phyloP scores from a whole-genome alignment of 2,888 invertebrate species.

The Trypoxylon attenuatum region DNA sequence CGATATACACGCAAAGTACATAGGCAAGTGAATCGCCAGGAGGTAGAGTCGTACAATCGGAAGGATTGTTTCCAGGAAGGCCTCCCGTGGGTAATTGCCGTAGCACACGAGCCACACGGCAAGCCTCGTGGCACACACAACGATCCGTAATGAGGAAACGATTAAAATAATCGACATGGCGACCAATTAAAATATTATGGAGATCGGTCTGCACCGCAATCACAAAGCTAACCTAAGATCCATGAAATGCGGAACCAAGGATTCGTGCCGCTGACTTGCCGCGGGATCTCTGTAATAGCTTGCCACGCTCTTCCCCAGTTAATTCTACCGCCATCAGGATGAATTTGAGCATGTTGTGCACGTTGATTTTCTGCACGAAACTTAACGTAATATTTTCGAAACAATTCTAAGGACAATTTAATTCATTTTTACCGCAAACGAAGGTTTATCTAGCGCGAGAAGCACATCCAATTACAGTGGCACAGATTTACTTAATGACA shows the following conservation, averaged over 20 bases:
- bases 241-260: constrained; percentile 19
- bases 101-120: constrained; percentile 10
- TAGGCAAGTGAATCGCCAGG: background rate
- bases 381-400: no score
- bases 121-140: constrained; percentile 12
- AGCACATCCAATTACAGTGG: no score
- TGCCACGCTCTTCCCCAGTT: no score
- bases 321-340: no score
- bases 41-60: constrained; percentile 45
- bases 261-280: background rate
- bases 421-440: no score
- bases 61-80: constrained; percentile 56
- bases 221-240: background rate
- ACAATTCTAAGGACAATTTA: no score
- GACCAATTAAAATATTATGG: constrained; percentile 28
- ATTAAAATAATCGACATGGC: constrained; percentile 42
- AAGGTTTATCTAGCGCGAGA: no score
- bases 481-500: no score
- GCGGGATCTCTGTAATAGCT: background rate
- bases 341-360: no score
- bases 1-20: constrained; percentile 7
- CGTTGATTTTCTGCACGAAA: no score
- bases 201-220: constrained; percentile 2
- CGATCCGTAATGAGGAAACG: constrained; percentile 37
- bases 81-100: constrained; percentile 55